Evolutionary conservation across 2,113 vertebrate genomes (phyloP), one percentile per base, ranked within the genome.

Genomic region (Craseonycteris thonglongyai): DNA sequence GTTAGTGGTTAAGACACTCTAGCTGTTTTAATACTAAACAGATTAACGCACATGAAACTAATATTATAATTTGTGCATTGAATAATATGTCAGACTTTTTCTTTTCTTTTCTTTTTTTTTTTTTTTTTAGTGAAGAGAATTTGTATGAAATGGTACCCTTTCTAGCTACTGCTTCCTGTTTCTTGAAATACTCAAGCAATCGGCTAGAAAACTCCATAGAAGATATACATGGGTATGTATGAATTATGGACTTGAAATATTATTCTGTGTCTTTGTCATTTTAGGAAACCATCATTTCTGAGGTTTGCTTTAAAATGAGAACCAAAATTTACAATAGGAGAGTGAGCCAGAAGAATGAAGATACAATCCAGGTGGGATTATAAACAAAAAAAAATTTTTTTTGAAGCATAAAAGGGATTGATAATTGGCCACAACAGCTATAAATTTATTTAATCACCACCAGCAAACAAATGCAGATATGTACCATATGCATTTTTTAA

Each of bases 1-100:
- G 83, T 83, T 91, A 86, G 93, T 90, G 51, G 68, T 96, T 96
- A 95, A 88, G 58, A 92, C 81, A 88, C 45, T n/a, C 75, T 24
- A 87, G 42, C 76, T 85, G 75, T 89, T 94, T 91, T 96, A 95
- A 96, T 96, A 94, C 42, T 69, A 89, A 65, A 90, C 6, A 97
- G 96, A 93, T 30, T 95, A 97, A 95, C 47, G 19, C 63, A 85
- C 13, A 40, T 40, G 40, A 75, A 81, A 89, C 93, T 59, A 75
- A 28, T 84, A 92, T 10, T 28, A 38, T 85, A 88, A 79, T 92
- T 94, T 97, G 78, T 93, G 59, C 47, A 90, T 69, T 95, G 78
- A 93, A 47, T 38, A 78, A 74, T 87, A 61, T 38, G 10, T 30
- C 65, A 96, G 94, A 54, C 51, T 61, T 61, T 54, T 49, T 28